Evolutionary conservation across 2,888 invertebrate species (phyloP), one percentile per base, ranked within the genome.

Genomic region (Eurois occulta): DNA sequence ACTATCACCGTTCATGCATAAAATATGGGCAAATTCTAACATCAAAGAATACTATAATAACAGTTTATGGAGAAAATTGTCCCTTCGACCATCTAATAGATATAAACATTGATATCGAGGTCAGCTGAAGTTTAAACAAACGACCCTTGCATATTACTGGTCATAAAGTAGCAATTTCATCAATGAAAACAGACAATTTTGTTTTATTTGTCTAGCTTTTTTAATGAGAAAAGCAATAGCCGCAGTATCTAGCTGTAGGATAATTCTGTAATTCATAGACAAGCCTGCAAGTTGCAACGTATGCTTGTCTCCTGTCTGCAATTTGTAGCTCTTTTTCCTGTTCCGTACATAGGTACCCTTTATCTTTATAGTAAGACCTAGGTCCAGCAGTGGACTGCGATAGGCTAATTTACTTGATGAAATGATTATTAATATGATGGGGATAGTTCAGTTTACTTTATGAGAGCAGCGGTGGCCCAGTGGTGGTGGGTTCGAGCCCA

Each of bases 41-140:
- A 67, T 74, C 77, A 88, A 86, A 86, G 75, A 78, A 78, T 72
- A 72, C 72, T 62, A 72, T 67, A 65, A 72, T 70, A 58, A 77
- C 48, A 75, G 78, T 70, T 71, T 74, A 28, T 73, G 52, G 24
- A 71, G 85, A 71, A 80, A 81, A 74, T 74, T 55, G 75, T 28
- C 64, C 69, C 32, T 66, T 38, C 28, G 43, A 28, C 70, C 35
- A 58, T 52, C 11, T 67, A 78, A 60, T 81, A 60, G 52, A 66
- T n/a, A 75, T 74, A 72, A 85, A 87, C 65, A 85, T 2, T 52
- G 18, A 52, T 38, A 58, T 68, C 64, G 66, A 88, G 79, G 86
- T 74, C 83, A 76, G 28, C 13, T 58, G 38, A 4, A 43, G 43
- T 62, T 72, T 32, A 58, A 65, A 84, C 55, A 64, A 75, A 80